These are phyloP conservation scores for Meliscaeva auricollis DNA, from an alignment of 2,888 invertebrate species.

Conservation along the genomic window DNA sequence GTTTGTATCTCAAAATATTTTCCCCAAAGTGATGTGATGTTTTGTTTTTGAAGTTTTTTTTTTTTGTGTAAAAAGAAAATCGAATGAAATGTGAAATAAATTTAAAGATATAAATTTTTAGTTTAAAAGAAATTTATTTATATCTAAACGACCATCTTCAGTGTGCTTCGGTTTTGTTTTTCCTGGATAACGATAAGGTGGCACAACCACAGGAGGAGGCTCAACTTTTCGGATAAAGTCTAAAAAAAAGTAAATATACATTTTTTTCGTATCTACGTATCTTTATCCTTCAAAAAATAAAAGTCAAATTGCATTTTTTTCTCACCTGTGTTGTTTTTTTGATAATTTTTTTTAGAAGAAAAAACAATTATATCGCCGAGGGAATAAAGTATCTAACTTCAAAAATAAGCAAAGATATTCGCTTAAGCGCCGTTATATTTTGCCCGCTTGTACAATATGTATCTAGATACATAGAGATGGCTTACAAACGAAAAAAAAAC, in stretches of 20 bases:
- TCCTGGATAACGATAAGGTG: constrained; percentile 57
- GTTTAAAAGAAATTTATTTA: background rate
- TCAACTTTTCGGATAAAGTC: constrained; percentile 65
- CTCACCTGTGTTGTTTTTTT: background rate
- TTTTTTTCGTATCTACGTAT: constrained; percentile 7
- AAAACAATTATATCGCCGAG: background rate
- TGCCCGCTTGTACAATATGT: constrained; percentile 28
- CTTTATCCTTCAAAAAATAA: constrained; percentile 34
- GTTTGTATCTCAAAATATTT: constrained; percentile 30
- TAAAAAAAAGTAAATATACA: constrained; percentile 51
- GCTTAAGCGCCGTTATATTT: constrained; percentile 61
- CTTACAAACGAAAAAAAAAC: constrained; percentile 8
- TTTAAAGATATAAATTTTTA: constrained; percentile 13
- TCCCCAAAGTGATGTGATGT: constrained; percentile 14
- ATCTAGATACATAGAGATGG: constrained; percentile 32
- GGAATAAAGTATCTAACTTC: constrained; percentile 47
- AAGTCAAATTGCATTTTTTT: constrained; percentile 66
- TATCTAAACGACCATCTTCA: background rate
- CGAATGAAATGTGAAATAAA: constrained; percentile 61
- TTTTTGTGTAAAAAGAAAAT: constrained; percentile 33
- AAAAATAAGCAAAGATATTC: constrained; percentile 29
- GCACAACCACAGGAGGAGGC: constrained; percentile 30
- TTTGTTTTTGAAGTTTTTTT: constrained; percentile 18
- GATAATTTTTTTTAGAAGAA: background rate
- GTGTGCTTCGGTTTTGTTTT: constrained; percentile 14